Percentiles rank a stretch among this genome's conserved stretches.
Conservation (phyloP, 2,113 vertebrate species). For the Petroica traversi region DNA sequence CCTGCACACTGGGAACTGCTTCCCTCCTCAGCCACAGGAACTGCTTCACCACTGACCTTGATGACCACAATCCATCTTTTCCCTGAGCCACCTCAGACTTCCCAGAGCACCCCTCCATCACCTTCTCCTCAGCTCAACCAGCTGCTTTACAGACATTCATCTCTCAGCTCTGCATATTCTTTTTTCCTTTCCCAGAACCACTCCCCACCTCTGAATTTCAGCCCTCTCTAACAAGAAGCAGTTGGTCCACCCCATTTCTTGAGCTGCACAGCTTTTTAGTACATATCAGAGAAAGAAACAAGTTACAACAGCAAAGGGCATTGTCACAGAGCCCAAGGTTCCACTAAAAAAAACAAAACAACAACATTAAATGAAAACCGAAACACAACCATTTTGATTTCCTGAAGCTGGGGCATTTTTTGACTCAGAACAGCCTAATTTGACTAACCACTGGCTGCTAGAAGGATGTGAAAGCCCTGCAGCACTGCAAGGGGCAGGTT, state of each 20-base stretch:
- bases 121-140: background rate
- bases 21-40: background rate
- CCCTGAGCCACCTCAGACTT: background rate
- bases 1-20: background rate
- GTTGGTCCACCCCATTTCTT: background rate
- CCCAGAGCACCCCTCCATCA: background rate
- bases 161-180: background rate
- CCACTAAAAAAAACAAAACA: background rate
- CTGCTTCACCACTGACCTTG: background rate
- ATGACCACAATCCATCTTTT: background rate
- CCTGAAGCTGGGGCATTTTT: background rate
- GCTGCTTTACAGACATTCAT: background rate
- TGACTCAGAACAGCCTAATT: background rate
- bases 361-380: background rate
- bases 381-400: background rate
- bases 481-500: background rate
- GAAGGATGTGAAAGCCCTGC: background rate
- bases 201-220: background rate
- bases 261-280: background rate
- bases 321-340: background rate
- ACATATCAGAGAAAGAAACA: fast-evolving
- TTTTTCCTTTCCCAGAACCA: background rate
- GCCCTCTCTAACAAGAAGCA: fast-evolving
- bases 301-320: background rate
- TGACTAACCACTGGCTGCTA: background rate